These are phyloP conservation scores for Iguana delicatissima DNA, from an alignment of 2,797 vertebrate species.

Conservation along the genomic window DNA sequence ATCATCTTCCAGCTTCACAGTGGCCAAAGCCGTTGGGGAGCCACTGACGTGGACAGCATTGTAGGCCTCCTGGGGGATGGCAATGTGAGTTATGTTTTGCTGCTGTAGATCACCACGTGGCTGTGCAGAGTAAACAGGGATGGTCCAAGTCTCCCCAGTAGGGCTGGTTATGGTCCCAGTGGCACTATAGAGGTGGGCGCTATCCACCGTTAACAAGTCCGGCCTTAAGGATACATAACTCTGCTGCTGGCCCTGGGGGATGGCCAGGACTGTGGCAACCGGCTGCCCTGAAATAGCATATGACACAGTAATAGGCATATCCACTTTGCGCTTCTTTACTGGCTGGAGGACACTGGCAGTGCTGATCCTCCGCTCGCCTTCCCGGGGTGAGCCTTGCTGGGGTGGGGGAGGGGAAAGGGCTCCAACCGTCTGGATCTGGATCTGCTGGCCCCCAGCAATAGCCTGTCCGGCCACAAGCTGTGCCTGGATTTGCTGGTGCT, in stretches of 20 bases:
- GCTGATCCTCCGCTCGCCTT: slow-evolving; percentile 89
- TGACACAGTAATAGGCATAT: slow-evolving; percentile 97
- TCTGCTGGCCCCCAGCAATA: slow-evolving; percentile 91
- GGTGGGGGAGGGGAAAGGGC: slow-evolving; percentile 89
- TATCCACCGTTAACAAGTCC: slow-evolving; percentile 96
- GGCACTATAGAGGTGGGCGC: slow-evolving; percentile 95
- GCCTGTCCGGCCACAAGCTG: slow-evolving; percentile 91
- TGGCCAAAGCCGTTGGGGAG: slow-evolving; percentile 84
- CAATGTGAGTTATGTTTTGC: slow-evolving; percentile 96
- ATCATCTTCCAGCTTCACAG: slow-evolving; percentile 91
- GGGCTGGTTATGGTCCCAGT: slow-evolving; percentile 98
- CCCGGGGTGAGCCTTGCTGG: slow-evolving; percentile 91
- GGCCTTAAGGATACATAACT: slow-evolving; percentile 96
- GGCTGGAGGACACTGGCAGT: slow-evolving; percentile 93
- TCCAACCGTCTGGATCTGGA: slow-evolving; percentile 95
- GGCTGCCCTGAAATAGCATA: slow-evolving; percentile 96
- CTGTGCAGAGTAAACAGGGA: slow-evolving; percentile 95
- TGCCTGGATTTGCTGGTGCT: slow-evolving; percentile 96
- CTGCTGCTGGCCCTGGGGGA: slow-evolving; percentile 97
- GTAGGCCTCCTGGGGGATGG: slow-evolving; percentile 97
- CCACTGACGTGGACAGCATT: slow-evolving; percentile 91
- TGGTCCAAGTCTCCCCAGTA: slow-evolving; percentile 98
- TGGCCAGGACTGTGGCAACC: slow-evolving; percentile 94
- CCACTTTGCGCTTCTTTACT: slow-evolving; percentile 97
- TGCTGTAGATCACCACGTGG: slow-evolving; percentile 87